Percentiles rank a stretch among this genome's conserved stretches.
Evolutionary conservation across 1,140 invertebrate species (phyloP).

Genomic region (Penaeus vannamei): DNA sequence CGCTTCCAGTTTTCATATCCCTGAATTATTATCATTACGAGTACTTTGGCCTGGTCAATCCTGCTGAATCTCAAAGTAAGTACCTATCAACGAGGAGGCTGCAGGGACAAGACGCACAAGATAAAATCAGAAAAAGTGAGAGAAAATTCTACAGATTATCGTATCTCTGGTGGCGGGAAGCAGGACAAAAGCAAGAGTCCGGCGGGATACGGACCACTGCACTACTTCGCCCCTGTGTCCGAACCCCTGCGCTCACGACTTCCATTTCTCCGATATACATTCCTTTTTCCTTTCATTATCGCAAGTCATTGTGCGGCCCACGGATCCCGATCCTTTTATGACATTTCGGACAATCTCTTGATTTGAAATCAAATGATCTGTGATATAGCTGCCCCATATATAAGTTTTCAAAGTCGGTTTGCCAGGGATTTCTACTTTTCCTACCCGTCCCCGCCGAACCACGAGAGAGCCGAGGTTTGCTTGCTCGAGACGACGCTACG

Average conservation of each 20-base stretch:
- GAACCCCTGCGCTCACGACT: conserved; percentile 45
- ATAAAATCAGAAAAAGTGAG: not conserved
- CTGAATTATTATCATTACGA: too few species aligned
- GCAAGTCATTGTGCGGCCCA: too few species aligned
- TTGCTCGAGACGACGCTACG: conserved; percentile 42
- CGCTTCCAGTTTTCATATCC: too few species aligned
- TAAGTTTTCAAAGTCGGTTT: not conserved
- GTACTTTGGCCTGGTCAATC: not conserved
- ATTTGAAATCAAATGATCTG: too few species aligned
- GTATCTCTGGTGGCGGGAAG: conserved; percentile 43
- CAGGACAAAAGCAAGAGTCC: conserved; percentile 47
- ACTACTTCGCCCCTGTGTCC: conserved; percentile 64
- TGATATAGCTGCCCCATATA: not conserved
- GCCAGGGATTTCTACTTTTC: conserved; percentile 18
- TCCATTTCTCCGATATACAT: conserved; percentile 11
- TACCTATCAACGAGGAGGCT: not conserved
- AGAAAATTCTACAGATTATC: conserved; percentile 37
- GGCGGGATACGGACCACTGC: conserved; percentile 64
- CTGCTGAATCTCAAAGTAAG: not conserved
- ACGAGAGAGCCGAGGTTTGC: conserved; percentile 38
- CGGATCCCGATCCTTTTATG: too few species aligned
- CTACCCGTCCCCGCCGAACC: not conserved
- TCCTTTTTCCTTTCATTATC: too few species aligned
- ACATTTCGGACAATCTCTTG: too few species aligned
- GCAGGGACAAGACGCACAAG: not conserved